phyloP scores from a whole-genome alignment of 2,797 vertebrate genomes.

The Capromys pilorides region DNA sequence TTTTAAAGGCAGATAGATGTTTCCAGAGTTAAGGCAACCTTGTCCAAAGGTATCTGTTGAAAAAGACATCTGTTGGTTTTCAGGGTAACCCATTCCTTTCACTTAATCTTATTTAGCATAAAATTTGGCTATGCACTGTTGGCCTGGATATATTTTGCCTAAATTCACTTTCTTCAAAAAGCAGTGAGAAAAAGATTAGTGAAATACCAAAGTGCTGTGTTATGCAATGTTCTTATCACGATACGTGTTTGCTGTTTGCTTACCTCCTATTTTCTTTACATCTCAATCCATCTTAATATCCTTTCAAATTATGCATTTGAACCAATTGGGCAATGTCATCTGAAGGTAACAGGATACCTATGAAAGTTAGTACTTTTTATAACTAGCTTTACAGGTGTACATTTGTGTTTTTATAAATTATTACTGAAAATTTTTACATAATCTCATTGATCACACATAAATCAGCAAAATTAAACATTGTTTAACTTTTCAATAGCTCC shows the following conservation, averaged over 20 bases:
- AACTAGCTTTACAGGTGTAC: neutral
- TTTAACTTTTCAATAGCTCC: neutral
- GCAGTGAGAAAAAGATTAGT: neutral
- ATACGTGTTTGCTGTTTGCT: neutral
- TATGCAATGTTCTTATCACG: neutral
- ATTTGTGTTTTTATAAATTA: neutral
- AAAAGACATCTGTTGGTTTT: neutral
- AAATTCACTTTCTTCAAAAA: constrained; percentile 29
- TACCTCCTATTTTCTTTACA: neutral
- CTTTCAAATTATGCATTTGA: neutral
- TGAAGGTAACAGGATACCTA: neutral
- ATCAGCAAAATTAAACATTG: constrained; percentile 21
- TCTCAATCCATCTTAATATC: neutral
- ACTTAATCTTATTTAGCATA: neutral
- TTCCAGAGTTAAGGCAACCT: neutral
- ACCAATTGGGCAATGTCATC: neutral
- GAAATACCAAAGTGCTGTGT: neutral
- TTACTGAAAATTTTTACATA: neutral
- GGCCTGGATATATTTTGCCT: neutral
- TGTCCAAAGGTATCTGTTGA: neutral
- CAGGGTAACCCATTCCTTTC: neutral
- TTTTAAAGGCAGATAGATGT: neutral
- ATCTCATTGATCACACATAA: constrained; percentile 9
- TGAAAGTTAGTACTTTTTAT: neutral
- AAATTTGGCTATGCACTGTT: neutral